Conservation (phyloP, 2,888 invertebrate genomes). For the Drosophila anomelani region DNA sequence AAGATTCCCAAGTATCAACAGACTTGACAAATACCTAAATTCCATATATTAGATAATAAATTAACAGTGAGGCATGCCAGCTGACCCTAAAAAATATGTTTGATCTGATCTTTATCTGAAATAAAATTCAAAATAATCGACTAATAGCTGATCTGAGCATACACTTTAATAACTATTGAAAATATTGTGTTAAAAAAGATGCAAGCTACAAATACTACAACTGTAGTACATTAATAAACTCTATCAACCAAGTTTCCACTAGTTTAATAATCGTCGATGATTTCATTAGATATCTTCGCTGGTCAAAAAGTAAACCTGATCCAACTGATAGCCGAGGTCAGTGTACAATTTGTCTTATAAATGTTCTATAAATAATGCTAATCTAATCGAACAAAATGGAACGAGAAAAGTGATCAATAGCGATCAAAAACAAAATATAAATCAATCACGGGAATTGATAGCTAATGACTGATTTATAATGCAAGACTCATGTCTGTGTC, state of each 20-base stretch:
- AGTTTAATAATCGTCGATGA: background rate
- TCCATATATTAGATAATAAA: too few relatives aligned
- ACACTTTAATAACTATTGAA: too few relatives aligned
- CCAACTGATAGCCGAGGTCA: conserved; percentile 2
- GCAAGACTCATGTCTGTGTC: conserved; percentile 33
- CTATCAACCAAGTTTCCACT: background rate
- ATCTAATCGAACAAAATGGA: conserved; percentile 28
- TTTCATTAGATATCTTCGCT: background rate
- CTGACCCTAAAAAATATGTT: too few relatives aligned
- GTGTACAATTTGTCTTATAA: conserved; percentile 19
- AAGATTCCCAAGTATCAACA: too few relatives aligned
- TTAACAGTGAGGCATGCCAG: too few relatives aligned
- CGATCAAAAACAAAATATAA: conserved; percentile 62
- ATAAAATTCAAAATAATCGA: too few relatives aligned
- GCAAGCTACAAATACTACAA: too few relatives aligned
- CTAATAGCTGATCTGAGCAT: too few relatives aligned
- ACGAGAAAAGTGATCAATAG: conserved; percentile 56
- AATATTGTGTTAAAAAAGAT: too few relatives aligned
- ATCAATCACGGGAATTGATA: conserved; percentile 71
- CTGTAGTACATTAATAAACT: too few relatives aligned
- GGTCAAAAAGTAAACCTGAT: conserved; percentile 17
- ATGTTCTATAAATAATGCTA: conserved; percentile 36
- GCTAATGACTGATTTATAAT: conserved; percentile 67
- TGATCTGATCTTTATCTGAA: too few relatives aligned
- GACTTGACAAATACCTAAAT: too few relatives aligned